A percentile compares a stretch with the other conserved stretches of the same genome.
phyloP scores from a whole-genome alignment of 2,113 vertebrate genomes.

The Austrofundulus limnaeus region DNA sequence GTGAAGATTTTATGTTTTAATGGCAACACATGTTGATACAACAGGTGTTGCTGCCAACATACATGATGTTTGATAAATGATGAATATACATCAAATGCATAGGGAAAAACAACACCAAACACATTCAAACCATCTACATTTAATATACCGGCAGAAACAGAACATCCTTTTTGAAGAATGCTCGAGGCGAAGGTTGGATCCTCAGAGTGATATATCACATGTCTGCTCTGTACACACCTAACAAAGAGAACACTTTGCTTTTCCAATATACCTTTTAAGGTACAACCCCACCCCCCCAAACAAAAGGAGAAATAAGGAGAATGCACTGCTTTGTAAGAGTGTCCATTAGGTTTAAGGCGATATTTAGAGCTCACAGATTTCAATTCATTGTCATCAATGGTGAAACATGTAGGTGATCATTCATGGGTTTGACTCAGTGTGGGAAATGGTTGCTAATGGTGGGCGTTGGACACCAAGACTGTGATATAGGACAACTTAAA shows the following conservation, averaged over 20 bases:
- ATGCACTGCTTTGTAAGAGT: constrained; percentile 94
- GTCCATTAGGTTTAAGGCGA: constrained; percentile 98
- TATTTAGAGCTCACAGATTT: constrained; percentile 96
- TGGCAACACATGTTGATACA: constrained; percentile 61
- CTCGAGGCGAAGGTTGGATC: constrained; percentile 86
- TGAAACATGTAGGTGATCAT: constrained; percentile 57
- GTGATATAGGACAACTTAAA: constrained; percentile 22
- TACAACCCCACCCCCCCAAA: too few species aligned
- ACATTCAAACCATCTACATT: constrained; percentile 21
- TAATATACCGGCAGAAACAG: constrained; percentile 11
- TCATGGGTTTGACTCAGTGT: constrained; percentile 56
- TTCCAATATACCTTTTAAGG: constrained; percentile 91
- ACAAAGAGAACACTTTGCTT: constrained; percentile 93
- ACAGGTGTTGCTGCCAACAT: constrained; percentile 54
- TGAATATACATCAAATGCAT: not conserved
- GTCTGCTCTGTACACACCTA: constrained; percentile 93
- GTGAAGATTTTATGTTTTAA: constrained; percentile 29
- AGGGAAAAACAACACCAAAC: constrained; percentile 21
- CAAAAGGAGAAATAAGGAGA: constrained; percentile 50
- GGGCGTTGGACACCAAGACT: not conserved
- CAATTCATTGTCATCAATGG: constrained; percentile 65
- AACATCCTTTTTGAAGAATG: constrained; percentile 39
- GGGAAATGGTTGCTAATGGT: constrained; percentile 40
- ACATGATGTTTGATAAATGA: not conserved
- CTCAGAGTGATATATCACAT: constrained; percentile 91